A percentile compares a stretch with the other conserved stretches of the same genome.
Conservation (phyloP, 2,113 vertebrate species). For the Microcebus jonahi region DNA sequence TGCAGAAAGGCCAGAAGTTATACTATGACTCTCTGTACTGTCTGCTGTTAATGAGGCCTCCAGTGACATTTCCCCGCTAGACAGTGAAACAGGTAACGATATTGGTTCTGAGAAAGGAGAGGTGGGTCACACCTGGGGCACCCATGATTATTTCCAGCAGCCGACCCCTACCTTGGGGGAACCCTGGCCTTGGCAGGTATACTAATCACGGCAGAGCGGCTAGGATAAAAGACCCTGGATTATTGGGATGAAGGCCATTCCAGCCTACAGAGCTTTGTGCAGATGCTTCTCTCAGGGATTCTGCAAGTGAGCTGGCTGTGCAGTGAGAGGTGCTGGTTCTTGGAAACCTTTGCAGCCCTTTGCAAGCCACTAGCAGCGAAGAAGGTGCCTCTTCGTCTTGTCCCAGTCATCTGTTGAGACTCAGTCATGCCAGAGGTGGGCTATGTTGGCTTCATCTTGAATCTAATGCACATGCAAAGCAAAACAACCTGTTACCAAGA, state of each 20-base stretch:
- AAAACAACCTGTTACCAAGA: neutral
- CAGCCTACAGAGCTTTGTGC: neutral
- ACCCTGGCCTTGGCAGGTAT: conserved; percentile 13
- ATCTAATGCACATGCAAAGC: neutral
- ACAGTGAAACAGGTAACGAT: conserved; percentile 52
- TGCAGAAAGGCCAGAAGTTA: conserved; percentile 73
- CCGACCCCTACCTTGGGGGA: neutral
- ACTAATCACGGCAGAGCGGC: conserved; percentile 56
- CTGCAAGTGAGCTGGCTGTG: neutral
- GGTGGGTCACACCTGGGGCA: conserved; percentile 35
- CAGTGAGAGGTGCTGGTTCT: neutral
- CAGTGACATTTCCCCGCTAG: conserved; percentile 72
- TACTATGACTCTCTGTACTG: conserved; percentile 53
- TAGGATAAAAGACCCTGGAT: neutral
- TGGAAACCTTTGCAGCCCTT: neutral
- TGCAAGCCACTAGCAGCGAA: neutral
- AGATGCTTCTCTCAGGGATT: neutral
- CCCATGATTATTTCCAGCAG: conserved; percentile 60
- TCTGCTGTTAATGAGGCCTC: conserved; percentile 79
- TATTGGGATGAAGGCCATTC: neutral
- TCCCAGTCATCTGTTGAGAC: conserved; percentile 3
- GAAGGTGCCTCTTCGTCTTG: conserved; percentile 37
- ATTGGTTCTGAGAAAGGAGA: conserved; percentile 54
- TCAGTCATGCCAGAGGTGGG: conserved; percentile 4
- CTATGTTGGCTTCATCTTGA: neutral